A percentile compares a stretch with the other conserved stretches of the same genome.
phyloP scores from a whole-genome alignment of 1,140 invertebrate genomes.

The Diabrotica undecimpunctata region DNA sequence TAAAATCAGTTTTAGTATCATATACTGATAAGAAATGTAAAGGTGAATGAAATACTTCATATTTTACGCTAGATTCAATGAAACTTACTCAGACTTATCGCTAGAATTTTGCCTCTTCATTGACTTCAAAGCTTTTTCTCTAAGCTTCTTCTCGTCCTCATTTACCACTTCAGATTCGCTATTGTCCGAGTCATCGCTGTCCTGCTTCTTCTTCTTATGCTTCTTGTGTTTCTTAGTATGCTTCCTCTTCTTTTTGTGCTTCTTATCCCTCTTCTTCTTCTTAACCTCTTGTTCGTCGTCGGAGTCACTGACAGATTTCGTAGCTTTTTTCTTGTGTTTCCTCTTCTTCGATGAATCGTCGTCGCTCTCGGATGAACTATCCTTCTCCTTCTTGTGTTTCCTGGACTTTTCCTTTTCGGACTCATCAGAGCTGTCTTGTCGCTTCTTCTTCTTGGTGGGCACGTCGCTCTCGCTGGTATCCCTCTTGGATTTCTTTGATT shows the following conservation, averaged over 20 bases:
- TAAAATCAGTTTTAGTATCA: too few relatives aligned
- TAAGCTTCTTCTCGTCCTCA: conserved; percentile 82
- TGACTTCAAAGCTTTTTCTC: conserved; percentile 78
- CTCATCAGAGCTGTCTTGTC: conserved; percentile 46
- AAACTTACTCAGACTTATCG: conserved; percentile 44
- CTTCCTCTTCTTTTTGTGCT: conserved; percentile 69
- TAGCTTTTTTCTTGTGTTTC: conserved; percentile 40
- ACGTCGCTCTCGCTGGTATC: conserved; percentile 52
- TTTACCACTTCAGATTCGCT: conserved; percentile 59
- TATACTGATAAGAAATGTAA: too few relatives aligned
- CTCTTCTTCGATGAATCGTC: conserved; percentile 46
- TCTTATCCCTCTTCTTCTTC: conserved; percentile 67
- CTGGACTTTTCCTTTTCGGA: conserved; percentile 51
- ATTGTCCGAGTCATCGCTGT: conserved; percentile 58
- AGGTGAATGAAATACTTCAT: too few relatives aligned
- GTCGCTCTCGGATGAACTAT: conserved; percentile 64
- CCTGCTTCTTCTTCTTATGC: conserved; percentile 63
- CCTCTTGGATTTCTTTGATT: conserved; percentile 46
- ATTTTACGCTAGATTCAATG: neutral
- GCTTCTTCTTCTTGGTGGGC: conserved; percentile 49
- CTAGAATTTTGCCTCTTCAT: conserved; percentile 58
- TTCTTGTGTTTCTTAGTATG: conserved; percentile 64
- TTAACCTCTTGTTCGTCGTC: conserved; percentile 67
- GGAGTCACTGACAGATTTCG: conserved; percentile 47
- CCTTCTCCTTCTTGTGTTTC: conserved; percentile 68